Base-by-base conservation (phyloP, 2,888 invertebrate genomes). In the Eilema sororculum region DNA sequence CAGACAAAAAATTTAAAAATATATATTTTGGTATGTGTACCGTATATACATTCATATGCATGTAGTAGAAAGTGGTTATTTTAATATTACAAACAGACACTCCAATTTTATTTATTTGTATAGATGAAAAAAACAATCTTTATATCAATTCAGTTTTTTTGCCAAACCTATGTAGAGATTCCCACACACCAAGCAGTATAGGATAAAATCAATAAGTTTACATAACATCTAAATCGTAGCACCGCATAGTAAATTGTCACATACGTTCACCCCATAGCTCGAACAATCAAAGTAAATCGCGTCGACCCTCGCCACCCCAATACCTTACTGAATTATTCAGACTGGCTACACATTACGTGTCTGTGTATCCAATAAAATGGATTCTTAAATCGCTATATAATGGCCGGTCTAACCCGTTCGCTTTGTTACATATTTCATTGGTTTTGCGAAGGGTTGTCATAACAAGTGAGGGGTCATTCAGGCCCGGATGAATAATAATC, bases 361-460 rank as follows among this genome's bases (percentile, higher is more conserved):
- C 78, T 80, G 81, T 83, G 80, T 83, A 83, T 83, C 90, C 89
- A 91, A 92, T 92, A 89, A 88, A 88, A 87, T 84, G 84, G 76
- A 81, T 84, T 82, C 84, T 84, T 84, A 87, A 89, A 90, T 89
- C 86, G 86, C 85, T 83, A 84, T 84, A 86, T 90, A 89, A 87
- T 89, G 82, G 85, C 68, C 74, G 80, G 81, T 80, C 75, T 83
- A 90, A 91, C 91, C 87, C 87, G 91, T 90, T 90, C 84, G 83
- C 86, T 93, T 93, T 93, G 93, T 92, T 91, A 87, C 87, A 92
- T 92, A 91, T 93, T 92, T 90, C 90, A 93, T 91, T 89, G 90
- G 88, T 85, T 85, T 86, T 72, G 81, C 83, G 83, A 84, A 87
- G 87, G 89, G 89, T 87, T 88, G 89, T 86, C 87, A 85, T 84